Evolutionary conservation across 2,113 vertebrate species (phyloP), one percentile per base, ranked within the genome.

Genomic region (Hepsetus odoe): DNA sequence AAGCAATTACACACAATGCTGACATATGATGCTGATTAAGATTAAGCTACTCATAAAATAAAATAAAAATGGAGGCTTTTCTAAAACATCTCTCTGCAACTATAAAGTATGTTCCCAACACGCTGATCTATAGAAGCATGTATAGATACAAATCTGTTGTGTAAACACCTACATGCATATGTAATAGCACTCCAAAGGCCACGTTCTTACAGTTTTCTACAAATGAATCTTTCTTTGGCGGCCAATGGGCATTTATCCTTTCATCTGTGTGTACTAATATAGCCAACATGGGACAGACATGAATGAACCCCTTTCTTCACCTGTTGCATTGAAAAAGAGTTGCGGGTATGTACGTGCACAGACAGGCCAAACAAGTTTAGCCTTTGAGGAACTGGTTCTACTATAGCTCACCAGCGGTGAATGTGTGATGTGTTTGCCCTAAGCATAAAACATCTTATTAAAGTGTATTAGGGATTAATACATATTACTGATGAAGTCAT

Each of bases 301-400:
- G 16, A 56, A 71, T 46, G 26, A 51, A 18, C 20, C 8, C 24
- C 5, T 71, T 64, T 82, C 65, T 28, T 32, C 4, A 55, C 24
- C 35, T 26, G 38, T 24, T 44, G 51, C 38, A 42, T 53, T 72
- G 35, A 12, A 46, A 76, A 67, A 56, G 40, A 6, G 67, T 11
- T 58, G 53, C 32, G 65, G 49, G 58, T 33, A 56, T 70, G 61
- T 71, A 26, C 33, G 5, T 5, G 30, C 20, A 14, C 26, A 33
- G 80, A 83, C 82, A 68, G n/a, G 44, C 24, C 26, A 46, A 49
- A 75, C 82, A 20, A 62, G 77, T 80, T 72, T 35, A 28, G 32
- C 40, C 13, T 61, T 53, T n/a, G 58, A 76, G 35, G 49, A 26
- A 72, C 82, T 22, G 68, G 77, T 68, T 80, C 42, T 33, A 46